Conservation (phyloP, 2,888 invertebrate species). For the Pyrocoelia pectoralis region DNA sequence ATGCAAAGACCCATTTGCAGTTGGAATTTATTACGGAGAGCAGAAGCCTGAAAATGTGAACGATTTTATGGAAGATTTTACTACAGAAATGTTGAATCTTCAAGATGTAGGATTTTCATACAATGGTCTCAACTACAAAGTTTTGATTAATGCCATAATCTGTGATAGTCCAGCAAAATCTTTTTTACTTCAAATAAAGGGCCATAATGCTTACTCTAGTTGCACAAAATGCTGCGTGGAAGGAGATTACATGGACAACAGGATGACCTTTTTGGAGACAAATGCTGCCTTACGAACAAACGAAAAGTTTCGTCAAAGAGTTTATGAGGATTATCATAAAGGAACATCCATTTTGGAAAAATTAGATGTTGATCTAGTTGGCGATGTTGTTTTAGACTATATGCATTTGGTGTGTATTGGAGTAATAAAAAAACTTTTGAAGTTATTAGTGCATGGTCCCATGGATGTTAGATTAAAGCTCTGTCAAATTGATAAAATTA, state of each 20-base stretch:
- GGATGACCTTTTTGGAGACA: neutral
- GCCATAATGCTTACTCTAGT: neutral
- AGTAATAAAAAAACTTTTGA: constrained; percentile 20
- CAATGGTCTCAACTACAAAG: neutral
- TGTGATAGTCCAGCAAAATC: constrained; percentile 1
- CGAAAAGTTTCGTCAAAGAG: neutral
- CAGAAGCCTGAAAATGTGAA: neutral
- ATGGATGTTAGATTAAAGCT: neutral
- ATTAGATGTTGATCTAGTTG: neutral
- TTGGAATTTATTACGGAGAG: neutral
- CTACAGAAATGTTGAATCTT: neutral
- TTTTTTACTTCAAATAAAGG: neutral
- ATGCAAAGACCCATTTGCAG: neutral
- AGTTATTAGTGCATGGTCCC: constrained; percentile 12
- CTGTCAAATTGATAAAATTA: neutral
- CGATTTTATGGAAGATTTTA: constrained; percentile 1
- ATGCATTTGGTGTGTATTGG: neutral
- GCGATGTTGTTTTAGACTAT: neutral
- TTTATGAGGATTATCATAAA: constrained; percentile 2
- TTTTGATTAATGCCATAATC: neutral
- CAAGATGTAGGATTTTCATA: neutral
- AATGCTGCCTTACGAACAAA: neutral
- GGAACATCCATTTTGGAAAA: neutral
- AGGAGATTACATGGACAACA: neutral
- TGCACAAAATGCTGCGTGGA: neutral